Percentiles rank a stretch among this genome's conserved stretches.
Conservation (phyloP, 2,888 invertebrate species). For the Agrotis segetum region DNA sequence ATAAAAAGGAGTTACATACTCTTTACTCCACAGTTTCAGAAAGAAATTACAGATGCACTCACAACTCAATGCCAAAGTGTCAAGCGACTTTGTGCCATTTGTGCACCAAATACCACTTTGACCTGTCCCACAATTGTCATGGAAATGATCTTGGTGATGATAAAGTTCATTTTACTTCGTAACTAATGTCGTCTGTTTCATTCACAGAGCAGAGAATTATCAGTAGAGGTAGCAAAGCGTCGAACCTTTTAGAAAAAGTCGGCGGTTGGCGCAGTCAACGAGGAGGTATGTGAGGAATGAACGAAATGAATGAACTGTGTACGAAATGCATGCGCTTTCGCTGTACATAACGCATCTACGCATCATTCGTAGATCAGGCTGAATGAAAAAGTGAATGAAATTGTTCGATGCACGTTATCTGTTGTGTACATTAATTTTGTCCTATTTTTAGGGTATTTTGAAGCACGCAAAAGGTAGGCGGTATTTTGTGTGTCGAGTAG, state of each 20-base stretch:
- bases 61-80: not conserved
- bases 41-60: not conserved
- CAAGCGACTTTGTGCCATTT: not conserved
- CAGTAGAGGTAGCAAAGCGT: constrained; percentile 87
- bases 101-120: not conserved
- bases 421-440: constrained; percentile 30
- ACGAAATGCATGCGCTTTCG: constrained; percentile 76
- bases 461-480: constrained; percentile 6
- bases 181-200: constrained; percentile 75
- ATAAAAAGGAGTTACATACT: too few relatives aligned
- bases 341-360: constrained; percentile 63
- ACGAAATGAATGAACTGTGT: constrained; percentile 33
- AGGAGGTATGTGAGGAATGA: constrained; percentile 84
- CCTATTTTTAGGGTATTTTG: constrained; percentile 5
- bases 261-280: constrained; percentile 90
- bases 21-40: not conserved
- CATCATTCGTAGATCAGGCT: constrained; percentile 42
- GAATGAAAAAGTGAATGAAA: constrained; percentile 36
- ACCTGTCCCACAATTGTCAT: not conserved
- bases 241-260: constrained; percentile 84
- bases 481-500: not conserved
- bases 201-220: constrained; percentile 90
- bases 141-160: not conserved
- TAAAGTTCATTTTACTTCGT: constrained; percentile 9
- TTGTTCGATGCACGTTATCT: constrained; percentile 57